Evolutionary conservation across 2,888 invertebrate genomes (phyloP).

Genomic region (Himalopsyche anomala): DNA sequence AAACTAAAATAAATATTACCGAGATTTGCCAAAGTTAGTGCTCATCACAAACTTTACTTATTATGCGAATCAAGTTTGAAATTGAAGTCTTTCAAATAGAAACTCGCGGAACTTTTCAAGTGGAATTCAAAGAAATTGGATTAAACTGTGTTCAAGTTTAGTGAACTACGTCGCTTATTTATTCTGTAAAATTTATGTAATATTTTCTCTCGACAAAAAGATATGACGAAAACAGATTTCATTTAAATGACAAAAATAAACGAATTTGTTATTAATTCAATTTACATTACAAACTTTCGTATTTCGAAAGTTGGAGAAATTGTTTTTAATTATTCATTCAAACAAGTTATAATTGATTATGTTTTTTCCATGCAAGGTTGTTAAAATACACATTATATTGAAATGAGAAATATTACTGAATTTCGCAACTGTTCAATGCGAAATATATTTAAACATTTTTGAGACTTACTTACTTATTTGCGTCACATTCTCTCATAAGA

Average conservation of each 20-base stretch:
- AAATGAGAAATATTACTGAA: too few relatives aligned
- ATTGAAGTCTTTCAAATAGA: slow-evolving; percentile 59
- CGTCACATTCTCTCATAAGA: too few relatives aligned
- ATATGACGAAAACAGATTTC: slow-evolving; percentile 43
- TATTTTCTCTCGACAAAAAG: slow-evolving; percentile 46
- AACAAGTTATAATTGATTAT: too few relatives aligned
- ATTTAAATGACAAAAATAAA: slow-evolving; percentile 32
- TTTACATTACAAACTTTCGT: slow-evolving; percentile 28
- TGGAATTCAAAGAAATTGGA: slow-evolving; percentile 57
- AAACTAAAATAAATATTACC: slow-evolving; percentile 41
- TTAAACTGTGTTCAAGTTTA: slow-evolving; percentile 62
- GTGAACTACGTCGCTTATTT: slow-evolving; percentile 57
- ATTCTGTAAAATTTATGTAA: slow-evolving; percentile 56
- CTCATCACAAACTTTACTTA: slow-evolving; percentile 56
- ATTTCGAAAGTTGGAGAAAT: slow-evolving; percentile 8
- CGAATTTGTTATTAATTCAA: slow-evolving; percentile 38
- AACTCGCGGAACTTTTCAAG: slow-evolving; percentile 49
- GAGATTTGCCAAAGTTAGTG: slow-evolving; percentile 23
- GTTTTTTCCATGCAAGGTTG: too few relatives aligned
- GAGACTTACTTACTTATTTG: too few relatives aligned
- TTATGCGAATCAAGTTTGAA: slow-evolving; percentile 66
- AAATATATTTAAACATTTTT: too few relatives aligned
- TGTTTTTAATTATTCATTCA: neutral
- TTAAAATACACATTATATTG: too few relatives aligned
- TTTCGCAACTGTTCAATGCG: too few relatives aligned